Evolutionary conservation across 2,888 invertebrate genomes (phyloP), one percentile per base, ranked within the genome.

Genomic region (Lathronympha strigana): DNA sequence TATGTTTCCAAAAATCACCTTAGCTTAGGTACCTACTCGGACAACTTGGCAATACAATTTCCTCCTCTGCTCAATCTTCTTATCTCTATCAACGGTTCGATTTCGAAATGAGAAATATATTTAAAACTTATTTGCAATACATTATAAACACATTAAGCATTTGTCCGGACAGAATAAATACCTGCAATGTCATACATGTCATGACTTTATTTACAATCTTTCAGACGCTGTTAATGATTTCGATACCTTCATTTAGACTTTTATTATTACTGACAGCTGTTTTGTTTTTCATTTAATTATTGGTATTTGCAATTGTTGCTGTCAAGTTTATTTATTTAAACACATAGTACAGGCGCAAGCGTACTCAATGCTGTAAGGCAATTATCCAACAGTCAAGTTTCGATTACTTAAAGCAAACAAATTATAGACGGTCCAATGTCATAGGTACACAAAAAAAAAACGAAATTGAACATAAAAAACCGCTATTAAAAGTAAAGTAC

Each of bases 171-270:
- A 57, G 31, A 57, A 57, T 5, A 38, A 38, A 45, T n/a, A 21
- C 43, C 17, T 31, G 19, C 28, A 57, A 57, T 57, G 43, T 57
- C 57, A 19, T 31, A 57, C 57, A 57, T 57, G 57, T 57, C 43
- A 57, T 57, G 57, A 45, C 43, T 45, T 31, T 57, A 57, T 57
- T 57, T 45, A 45, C 43, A 31, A 45, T 43, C 40, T 25, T 19
- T 17, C 40, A 28, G 28, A n/a, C n/a, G 9, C 43, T 13, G 15
- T 23, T 17, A 31, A 13, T 28, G 13, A 57, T 28, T n/a, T 23
- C 40, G 13, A 5, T 17, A 17, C 23, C 15, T 36, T 6, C 17
- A 11, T 23, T 9, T n/a, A n/a, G n/a, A 9, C 9, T 54, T 53
- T 2, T 13, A 13, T 53, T 31, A 36, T 36, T 53, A 17, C 19